Evolutionary conservation across 2,888 invertebrate species (phyloP).

Genomic region (Trisateles emortualis): DNA sequence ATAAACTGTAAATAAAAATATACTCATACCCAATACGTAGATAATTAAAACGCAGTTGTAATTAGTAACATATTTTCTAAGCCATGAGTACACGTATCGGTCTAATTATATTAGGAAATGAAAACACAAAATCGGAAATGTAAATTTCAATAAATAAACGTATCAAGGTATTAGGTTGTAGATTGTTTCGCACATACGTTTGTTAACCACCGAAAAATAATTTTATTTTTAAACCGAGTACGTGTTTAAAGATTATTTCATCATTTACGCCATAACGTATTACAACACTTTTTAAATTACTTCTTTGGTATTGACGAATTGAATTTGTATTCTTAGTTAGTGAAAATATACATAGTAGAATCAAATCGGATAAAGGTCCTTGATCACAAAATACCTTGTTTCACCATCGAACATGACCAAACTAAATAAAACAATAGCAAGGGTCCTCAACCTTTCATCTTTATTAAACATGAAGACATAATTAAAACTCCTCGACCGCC

Average conservation of each 20-base stretch:
- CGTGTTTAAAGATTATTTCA: conserved; percentile 9
- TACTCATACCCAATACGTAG: background rate
- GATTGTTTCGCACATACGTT: conserved; percentile 38
- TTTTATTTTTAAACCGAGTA: conserved; percentile 9
- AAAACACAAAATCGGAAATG: conserved; percentile 59
- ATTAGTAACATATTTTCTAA: background rate
- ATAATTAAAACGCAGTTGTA: background rate
- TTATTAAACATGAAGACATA: conserved; percentile 45
- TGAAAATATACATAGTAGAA: conserved; percentile 3
- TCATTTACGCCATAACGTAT: conserved; percentile 4
- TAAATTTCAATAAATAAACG: conserved; percentile 57
- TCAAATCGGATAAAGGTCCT: conserved; percentile 10
- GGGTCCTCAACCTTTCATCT: conserved; percentile 39
- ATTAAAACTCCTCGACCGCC: conserved; percentile 43
- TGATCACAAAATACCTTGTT: conserved; percentile 7
- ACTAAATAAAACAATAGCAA: conserved; percentile 26
- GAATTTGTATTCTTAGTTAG: conserved; percentile 5
- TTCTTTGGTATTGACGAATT: conserved; percentile 6
- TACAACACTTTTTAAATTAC: conserved; percentile 14
- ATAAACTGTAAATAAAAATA: no score
- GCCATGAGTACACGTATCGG: conserved; percentile 10
- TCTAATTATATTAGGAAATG: conserved; percentile 57
- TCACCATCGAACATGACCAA: conserved; percentile 17
- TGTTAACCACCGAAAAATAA: conserved; percentile 5
- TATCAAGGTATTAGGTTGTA: conserved; percentile 55